Evolutionary conservation across 1,140 invertebrate genomes (phyloP), one percentile per base, ranked within the genome.

Genomic region (Zaprionus ornatus): DNA sequence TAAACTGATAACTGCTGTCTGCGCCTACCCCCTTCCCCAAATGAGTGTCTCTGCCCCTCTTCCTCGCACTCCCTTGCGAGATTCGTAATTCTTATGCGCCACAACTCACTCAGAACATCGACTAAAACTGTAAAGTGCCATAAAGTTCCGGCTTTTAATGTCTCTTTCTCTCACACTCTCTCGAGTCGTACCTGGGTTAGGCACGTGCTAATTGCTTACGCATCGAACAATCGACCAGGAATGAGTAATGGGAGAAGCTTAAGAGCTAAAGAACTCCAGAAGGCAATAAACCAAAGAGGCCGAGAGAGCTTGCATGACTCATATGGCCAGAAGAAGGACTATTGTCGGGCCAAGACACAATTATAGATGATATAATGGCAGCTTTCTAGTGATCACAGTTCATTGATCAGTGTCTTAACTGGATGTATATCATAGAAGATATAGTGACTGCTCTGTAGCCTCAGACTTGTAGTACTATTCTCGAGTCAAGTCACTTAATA

Each of bases 131-230:
- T 79, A 76, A 82, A 76, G 79, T 76, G 79, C 71, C 82, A 86
- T 88, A 80, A 88, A 77, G 83, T 80, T 87, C 84, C 82, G 80
- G 83, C 52, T 57, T 42, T 68, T 71, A 45, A 45, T 45, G 40
- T 45, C 40, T 65, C 21, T 79, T 19, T 65, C 50, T 52, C 19
- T 15, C 63, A 21, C 15, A n/a, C 21, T 32, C 15, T 59, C 35
- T 48, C 35, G 70, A 21, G 54, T 55, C 59, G 50, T 21, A 42
- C 57, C 50, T 52, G 17, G 19, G 32, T 55, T 63, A 74, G 80
- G 75, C 85, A 88, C 84, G 81, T 88, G 84, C 74, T 90, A 90
- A 88, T 81, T 88, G 84, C 74, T 90, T 74, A 90, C 85, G 85
- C 84, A 88, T 81, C 55, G 54, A 61, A 67, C 52, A 50, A 60